Conservation (phyloP, 2,888 invertebrate genomes). For the Philopedon plagiatum region DNA sequence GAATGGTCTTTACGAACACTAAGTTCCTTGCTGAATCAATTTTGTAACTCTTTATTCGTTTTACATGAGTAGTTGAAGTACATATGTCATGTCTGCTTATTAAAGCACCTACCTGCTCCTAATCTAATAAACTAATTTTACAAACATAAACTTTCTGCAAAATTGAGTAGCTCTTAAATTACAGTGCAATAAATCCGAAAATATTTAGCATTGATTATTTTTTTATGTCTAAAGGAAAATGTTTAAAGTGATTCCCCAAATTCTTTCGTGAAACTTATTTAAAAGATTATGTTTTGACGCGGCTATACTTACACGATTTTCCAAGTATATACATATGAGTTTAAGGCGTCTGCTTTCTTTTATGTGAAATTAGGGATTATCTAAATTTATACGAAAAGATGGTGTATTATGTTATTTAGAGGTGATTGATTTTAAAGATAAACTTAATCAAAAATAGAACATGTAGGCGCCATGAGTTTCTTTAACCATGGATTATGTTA, state of each 20-base stretch:
- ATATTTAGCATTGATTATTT: conserved; percentile 25
- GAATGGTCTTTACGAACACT: too few relatives aligned
- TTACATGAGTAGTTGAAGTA: too few relatives aligned
- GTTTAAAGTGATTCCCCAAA: conserved; percentile 8
- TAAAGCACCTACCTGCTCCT: too few relatives aligned
- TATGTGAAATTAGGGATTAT: conserved; percentile 24
- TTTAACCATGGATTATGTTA: conserved; percentile 1
- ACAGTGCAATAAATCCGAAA: conserved; percentile 10
- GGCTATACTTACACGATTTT: not conserved
- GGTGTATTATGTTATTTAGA: conserved; percentile 21
- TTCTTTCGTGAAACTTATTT: conserved; percentile 2
- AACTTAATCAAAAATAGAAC: conserved; percentile 24
- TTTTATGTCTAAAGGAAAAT: conserved; percentile 7
- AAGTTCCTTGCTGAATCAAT: too few relatives aligned
- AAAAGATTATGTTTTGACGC: conserved; percentile 22
- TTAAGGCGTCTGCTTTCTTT: conserved; percentile 28
- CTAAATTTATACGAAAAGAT: conserved; percentile 25
- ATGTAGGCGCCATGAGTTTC: conserved; percentile 20
- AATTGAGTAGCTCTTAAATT: conserved; percentile 11
- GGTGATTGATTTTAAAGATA: conserved; percentile 31
- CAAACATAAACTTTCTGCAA: not conserved
- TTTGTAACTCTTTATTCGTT: too few relatives aligned
- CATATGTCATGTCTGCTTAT: too few relatives aligned
- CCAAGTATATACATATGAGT: conserved; percentile 9
- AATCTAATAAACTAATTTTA: not conserved